phyloP scores from a whole-genome alignment of 2,797 vertebrate genomes.

The Sebastes trivittatus region DNA sequence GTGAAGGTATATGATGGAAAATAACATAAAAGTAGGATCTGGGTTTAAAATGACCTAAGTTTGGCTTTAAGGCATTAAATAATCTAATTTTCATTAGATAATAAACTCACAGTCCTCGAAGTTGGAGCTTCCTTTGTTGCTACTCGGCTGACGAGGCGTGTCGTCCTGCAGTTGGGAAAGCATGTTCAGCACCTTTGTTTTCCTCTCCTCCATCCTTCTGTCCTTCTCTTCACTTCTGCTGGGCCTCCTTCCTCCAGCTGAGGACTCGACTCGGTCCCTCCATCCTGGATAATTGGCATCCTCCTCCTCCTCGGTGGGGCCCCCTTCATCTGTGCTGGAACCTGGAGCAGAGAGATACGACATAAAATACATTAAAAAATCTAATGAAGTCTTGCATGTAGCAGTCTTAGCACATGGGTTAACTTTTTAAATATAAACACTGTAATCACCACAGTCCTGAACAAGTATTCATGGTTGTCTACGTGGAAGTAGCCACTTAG shows the following conservation, averaged over 20 bases:
- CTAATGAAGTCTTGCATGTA: not conserved
- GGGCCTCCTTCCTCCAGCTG: not conserved
- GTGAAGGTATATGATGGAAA: not conserved
- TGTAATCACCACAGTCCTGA: not conserved
- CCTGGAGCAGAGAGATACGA: constrained; percentile 29
- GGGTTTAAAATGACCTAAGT: too few relatives aligned
- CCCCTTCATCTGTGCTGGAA: constrained; percentile 4
- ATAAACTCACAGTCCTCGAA: constrained; percentile 80
- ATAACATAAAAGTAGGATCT: not conserved
- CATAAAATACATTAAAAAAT: not conserved
- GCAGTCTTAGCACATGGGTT: not conserved
- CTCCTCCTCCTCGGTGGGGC: constrained; percentile 7
- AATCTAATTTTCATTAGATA: not conserved
- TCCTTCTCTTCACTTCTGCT: constrained; percentile 24
- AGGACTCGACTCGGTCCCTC: not conserved
- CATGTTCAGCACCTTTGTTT: constrained; percentile 65
- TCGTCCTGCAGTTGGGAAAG: constrained; percentile 76
- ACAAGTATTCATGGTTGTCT: constrained; percentile 28
- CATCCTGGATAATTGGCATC: constrained; percentile 21
- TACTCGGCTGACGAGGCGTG: constrained; percentile 3
- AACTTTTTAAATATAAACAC: not conserved
- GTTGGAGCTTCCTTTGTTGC: constrained; percentile 56
- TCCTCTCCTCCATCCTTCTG: constrained; percentile 66
- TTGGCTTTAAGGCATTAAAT: not conserved
- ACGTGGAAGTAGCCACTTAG: constrained; percentile 40